Conservation (phyloP, 2,888 invertebrate genomes). For the Calephelis perditalis region DNA sequence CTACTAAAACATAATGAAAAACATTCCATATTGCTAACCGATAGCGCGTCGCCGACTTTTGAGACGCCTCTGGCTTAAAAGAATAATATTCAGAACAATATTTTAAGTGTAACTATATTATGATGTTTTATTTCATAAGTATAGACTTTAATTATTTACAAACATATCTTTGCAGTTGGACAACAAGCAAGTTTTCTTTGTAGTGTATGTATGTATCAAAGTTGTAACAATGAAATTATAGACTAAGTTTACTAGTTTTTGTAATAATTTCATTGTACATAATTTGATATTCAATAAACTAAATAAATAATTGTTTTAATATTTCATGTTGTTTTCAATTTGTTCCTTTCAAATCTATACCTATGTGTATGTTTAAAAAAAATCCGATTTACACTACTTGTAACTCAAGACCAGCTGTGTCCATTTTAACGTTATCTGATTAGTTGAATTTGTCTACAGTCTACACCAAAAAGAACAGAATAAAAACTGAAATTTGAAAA, state of each 20-base stretch:
- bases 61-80: conserved; percentile 34
- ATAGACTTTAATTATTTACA: conserved; percentile 63
- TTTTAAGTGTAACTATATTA: conserved; percentile 47
- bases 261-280: conserved; percentile 76
- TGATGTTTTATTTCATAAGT: conserved; percentile 67
- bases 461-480: no score
- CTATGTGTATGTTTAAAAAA: no score
- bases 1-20: conserved; percentile 49
- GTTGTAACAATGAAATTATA: conserved; percentile 72
- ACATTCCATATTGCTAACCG: conserved; percentile 70
- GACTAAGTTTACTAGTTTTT: conserved; percentile 51
- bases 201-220: conserved; percentile 72
- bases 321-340: conserved; percentile 46
- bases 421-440: neutral
- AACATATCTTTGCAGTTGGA: conserved; percentile 73
- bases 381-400: neutral
- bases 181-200: conserved; percentile 75
- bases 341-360: neutral
- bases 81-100: conserved; percentile 70
- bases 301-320: conserved; percentile 77
- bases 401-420: neutral
- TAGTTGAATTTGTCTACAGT: no score
- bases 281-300: conserved; percentile 73
- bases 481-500: no score
- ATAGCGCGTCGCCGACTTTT: conserved; percentile 33